Conservation (phyloP, 2,113 vertebrate genomes). For the Scomber japonicus region DNA sequence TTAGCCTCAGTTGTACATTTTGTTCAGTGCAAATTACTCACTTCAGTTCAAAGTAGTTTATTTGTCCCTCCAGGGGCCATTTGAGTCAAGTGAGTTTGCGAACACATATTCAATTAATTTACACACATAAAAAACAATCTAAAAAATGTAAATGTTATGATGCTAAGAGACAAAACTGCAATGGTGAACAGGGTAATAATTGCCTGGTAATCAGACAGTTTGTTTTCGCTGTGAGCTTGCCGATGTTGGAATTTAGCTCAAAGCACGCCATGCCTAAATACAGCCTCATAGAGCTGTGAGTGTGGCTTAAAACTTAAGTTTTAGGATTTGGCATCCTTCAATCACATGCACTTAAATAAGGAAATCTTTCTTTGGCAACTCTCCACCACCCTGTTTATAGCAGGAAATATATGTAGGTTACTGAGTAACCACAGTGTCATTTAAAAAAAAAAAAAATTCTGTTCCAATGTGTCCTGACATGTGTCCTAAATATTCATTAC, state of each 20-base stretch:
- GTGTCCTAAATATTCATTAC: neutral
- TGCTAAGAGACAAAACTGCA: neutral
- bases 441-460: constrained; percentile 3
- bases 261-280: neutral
- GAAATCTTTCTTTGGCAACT: neutral
- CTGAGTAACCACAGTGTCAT: neutral
- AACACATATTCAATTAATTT: too few species aligned
- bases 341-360: neutral
- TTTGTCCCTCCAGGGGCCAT: too few species aligned
- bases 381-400: neutral
- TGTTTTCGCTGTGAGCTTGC: neutral
- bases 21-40: neutral
- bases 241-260: neutral
- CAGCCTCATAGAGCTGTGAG: neutral
- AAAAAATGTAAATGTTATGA: neutral
- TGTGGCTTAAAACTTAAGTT: neutral
- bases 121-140: too few species aligned
- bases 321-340: neutral
- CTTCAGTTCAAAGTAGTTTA: too few species aligned
- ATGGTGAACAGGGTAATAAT: neutral
- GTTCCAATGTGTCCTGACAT: neutral
- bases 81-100: too few species aligned
- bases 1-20: too few species aligned
- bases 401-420: neutral
- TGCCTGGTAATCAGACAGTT: too few species aligned